Percentiles rank a stretch among this genome's conserved stretches.
phyloP scores from a whole-genome alignment of 2,888 invertebrate genomes.

The Papilio demoleus region DNA sequence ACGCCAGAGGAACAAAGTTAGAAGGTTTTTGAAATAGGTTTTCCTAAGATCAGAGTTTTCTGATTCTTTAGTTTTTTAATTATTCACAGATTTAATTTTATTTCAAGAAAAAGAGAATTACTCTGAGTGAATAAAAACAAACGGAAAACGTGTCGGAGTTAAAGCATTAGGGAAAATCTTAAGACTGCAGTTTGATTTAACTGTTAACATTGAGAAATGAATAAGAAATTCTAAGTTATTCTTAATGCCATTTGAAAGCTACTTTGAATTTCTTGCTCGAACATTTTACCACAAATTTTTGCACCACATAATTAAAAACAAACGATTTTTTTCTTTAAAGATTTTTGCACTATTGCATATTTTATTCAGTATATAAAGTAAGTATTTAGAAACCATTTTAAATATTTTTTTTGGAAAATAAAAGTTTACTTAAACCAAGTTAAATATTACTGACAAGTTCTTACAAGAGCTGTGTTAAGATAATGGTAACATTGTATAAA shows the following conservation, averaged over 20 bases:
- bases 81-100: neutral
- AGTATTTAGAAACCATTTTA: neutral
- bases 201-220: neutral
- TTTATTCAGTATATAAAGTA: too few species aligned
- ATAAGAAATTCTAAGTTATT: conserved; percentile 4
- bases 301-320: neutral
- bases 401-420: neutral
- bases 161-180: conserved; percentile 9
- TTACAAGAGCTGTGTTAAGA: neutral
- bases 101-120: neutral
- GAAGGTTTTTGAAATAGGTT: too few species aligned
- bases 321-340: neutral
- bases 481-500: conserved; percentile 10
- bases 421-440: neutral
- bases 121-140: conserved; percentile 3
- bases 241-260: neutral
- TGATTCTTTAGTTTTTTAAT: neutral
- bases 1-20: too few species aligned
- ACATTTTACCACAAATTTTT: neutral
- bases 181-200: conserved; percentile 14
- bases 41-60: neutral
- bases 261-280: neutral
- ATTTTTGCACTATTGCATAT: neutral
- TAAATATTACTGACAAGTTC: neutral
- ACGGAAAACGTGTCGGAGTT: conserved; percentile 7